A percentile compares a stretch with the other conserved stretches of the same genome.
Conservation (phyloP, 2,113 vertebrate species). For the Phodopus roborovskii region DNA sequence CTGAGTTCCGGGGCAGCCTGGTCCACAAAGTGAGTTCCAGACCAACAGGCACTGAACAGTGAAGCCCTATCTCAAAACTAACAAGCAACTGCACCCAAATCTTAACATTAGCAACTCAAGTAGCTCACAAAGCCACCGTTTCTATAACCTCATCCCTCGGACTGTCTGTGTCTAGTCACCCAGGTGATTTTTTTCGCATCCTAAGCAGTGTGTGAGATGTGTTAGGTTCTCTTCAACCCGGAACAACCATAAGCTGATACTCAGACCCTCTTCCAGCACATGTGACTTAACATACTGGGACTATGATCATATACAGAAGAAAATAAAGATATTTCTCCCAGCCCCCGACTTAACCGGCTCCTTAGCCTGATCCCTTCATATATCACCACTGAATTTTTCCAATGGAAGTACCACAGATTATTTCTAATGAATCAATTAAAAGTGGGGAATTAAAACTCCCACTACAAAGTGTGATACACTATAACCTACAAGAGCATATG, state of each 20-base stretch:
- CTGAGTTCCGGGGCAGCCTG: background rate
- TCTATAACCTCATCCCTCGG: background rate
- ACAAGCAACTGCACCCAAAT: background rate
- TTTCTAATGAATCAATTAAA: slow-evolving; percentile 17
- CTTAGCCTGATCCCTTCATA: background rate
- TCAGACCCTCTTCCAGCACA: background rate
- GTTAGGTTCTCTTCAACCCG: background rate
- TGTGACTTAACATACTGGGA: background rate
- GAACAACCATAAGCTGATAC: background rate
- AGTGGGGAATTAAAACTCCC: background rate
- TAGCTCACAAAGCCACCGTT: background rate
- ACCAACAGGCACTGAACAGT: background rate
- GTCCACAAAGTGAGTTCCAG: background rate
- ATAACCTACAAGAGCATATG: background rate
- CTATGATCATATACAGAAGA: background rate
- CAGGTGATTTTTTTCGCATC: background rate
- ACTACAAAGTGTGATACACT: background rate
- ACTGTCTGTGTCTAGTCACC: background rate
- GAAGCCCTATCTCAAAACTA: background rate
- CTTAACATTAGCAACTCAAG: background rate
- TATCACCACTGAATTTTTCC: background rate
- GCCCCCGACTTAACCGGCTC: too few relatives aligned
- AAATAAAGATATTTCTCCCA: background rate
- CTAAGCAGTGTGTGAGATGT: background rate
- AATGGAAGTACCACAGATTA: background rate